These are phyloP conservation scores for Proisotoma minuta DNA, from an alignment of 2,888 invertebrate species.

Conservation along the genomic window DNA sequence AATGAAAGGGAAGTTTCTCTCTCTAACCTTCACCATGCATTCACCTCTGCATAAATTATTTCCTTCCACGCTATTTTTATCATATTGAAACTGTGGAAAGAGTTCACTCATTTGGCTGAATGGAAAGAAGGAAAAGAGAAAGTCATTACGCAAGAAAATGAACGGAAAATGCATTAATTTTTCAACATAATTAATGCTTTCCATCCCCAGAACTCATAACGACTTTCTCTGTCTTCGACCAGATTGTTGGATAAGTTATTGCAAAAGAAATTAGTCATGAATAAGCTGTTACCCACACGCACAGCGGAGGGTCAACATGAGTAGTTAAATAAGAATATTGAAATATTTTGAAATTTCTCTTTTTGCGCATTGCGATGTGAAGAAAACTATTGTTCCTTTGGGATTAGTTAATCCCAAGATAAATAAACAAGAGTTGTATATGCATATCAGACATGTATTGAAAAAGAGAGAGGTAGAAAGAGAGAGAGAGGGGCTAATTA, in stretches of 20 bases:
- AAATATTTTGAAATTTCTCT: not conserved
- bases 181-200: constrained; percentile 6
- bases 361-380: constrained; percentile 4
- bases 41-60: not conserved
- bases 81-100: too few species aligned
- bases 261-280: constrained; percentile 3
- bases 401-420: too few species aligned
- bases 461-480: too few species aligned
- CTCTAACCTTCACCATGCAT: not conserved
- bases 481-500: too few species aligned
- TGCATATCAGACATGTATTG: too few species aligned
- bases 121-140: not conserved
- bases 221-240: constrained; percentile 6
- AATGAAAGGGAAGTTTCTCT: too few species aligned
- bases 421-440: too few species aligned
- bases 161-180: constrained; percentile 6
- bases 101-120: not conserved
- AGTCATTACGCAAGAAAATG: constrained; percentile 5
- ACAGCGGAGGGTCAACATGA: not conserved
- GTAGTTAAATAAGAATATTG: too few species aligned
- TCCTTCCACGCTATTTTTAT: not conserved
- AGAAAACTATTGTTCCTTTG: too few species aligned
- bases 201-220: constrained; percentile 4
- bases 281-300: not conserved
- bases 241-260: constrained; percentile 6